Evolutionary conservation across 30 jellyfish, hydroid and myxozoan genomes (phyloP).

Genomic region (Clytia hemisphaerica): DNA sequence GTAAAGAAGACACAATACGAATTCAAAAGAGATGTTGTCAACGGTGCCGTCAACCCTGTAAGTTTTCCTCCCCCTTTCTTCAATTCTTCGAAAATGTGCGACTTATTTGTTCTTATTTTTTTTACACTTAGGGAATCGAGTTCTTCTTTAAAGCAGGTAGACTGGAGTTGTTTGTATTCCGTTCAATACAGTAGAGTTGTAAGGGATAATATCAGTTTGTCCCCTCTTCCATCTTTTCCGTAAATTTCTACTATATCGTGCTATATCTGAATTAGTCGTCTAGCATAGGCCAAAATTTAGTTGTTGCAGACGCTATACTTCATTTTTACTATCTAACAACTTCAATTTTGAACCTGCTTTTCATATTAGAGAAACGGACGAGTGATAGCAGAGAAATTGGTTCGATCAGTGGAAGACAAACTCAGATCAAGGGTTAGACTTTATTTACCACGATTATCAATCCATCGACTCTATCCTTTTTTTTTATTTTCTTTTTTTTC

Average conservation of each 20-base stretch:
- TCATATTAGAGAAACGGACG: conserved; percentile 60
- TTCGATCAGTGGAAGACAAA: conserved; percentile 75
- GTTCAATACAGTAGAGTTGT: no score
- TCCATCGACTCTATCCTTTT: not conserved
- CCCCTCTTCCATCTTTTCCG: no score
- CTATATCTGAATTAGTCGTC: no score
- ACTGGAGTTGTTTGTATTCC: no score
- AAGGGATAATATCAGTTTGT: no score
- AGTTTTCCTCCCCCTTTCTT: not conserved
- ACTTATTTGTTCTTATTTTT: not conserved
- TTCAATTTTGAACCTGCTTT: no score
- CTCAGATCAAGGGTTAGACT: conserved; percentile 64
- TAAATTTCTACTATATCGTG: no score
- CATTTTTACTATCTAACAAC: no score
- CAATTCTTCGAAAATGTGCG: not conserved
- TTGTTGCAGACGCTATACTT: no score
- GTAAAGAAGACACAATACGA: conserved; percentile 82
- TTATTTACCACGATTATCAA: not conserved
- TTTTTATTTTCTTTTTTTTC: no score
- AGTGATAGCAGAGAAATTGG: conserved; percentile 77
- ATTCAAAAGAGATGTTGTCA: conserved; percentile 78
- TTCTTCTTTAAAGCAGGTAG: not conserved
- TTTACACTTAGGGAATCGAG: not conserved
- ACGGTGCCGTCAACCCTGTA: conserved; percentile 77
- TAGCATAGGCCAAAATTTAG: no score